These are phyloP conservation scores for Caradrina kadenii DNA, from an alignment of 2,888 invertebrate genomes.

Conservation along the genomic window DNA sequence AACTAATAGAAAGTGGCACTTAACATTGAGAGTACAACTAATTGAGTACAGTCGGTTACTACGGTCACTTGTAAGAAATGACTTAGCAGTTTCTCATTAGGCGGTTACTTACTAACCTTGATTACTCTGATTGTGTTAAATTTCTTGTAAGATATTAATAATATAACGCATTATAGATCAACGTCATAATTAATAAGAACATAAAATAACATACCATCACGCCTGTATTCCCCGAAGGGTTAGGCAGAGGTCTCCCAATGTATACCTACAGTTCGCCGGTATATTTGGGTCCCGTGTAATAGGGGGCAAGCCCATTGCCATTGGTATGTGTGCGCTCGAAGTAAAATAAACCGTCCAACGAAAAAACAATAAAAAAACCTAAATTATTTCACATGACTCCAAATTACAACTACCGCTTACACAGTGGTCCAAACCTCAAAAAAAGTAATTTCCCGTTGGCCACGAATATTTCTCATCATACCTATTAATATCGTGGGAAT, in stretches of 20 bases:
- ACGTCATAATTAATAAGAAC: background rate
- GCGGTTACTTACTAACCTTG: constrained; percentile 7
- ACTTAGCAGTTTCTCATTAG: constrained; percentile 23
- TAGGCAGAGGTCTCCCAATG: too few relatives aligned
- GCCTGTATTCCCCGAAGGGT: too few relatives aligned
- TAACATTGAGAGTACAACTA: constrained; percentile 3
- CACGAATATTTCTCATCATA: constrained; percentile 10
- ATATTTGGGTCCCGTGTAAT: too few relatives aligned
- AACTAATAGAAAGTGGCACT: constrained; percentile 30
- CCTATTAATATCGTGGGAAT: constrained; percentile 59
- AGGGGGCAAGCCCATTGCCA: too few relatives aligned
- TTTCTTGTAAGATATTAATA: constrained; percentile 2
- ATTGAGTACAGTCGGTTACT: constrained; percentile 18
- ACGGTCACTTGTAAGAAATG: constrained; percentile 24
- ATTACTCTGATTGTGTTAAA: constrained; percentile 1
- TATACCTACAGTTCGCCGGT: too few relatives aligned
- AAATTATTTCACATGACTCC: background rate
- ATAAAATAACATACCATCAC: too few relatives aligned
- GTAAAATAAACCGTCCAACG: too few relatives aligned
- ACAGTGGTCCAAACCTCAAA: constrained; percentile 22
- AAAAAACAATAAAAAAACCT: too few relatives aligned
- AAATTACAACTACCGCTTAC: constrained; percentile 26
- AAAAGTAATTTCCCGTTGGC: constrained; percentile 21
- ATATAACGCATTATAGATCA: background rate
- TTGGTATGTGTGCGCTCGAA: too few relatives aligned